These are phyloP conservation scores for Escarpia spicata DNA, from an alignment of 2,888 invertebrate species.

Conservation along the genomic window DNA sequence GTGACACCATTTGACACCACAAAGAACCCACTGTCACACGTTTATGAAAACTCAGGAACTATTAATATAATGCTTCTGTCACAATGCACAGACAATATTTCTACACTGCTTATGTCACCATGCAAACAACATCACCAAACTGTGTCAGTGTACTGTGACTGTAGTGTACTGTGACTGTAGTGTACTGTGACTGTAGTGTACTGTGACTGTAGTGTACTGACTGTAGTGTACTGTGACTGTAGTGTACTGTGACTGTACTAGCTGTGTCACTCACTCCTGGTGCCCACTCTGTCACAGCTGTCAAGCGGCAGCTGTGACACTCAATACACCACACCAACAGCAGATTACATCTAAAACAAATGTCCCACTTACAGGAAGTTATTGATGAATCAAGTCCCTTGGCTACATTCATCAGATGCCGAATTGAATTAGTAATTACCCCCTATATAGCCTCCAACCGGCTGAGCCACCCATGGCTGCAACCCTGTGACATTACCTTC, in stretches of 20 bases:
- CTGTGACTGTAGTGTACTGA: not conserved
- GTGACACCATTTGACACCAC: too few relatives aligned
- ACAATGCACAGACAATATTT: too few relatives aligned
- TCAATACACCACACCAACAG: not conserved
- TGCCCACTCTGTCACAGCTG: not conserved
- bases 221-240: not conserved
- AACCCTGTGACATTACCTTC: not conserved
- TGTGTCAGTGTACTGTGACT: not conserved
- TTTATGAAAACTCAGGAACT: too few relatives aligned
- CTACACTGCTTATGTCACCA: too few relatives aligned
- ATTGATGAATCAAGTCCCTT: not conserved
- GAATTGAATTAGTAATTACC: slow-evolving; percentile 16
- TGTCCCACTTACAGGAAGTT: not conserved
- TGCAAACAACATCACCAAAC: not conserved
- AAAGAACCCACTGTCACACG: too few relatives aligned
- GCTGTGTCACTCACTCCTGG: not conserved
- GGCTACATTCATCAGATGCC: not conserved
- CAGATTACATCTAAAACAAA: slow-evolving; percentile 13
- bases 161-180: not conserved
- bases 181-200: not conserved
- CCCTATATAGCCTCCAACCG: not conserved
- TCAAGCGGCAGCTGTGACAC: not conserved
- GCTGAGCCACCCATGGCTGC: not conserved
- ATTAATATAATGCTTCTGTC: too few relatives aligned
- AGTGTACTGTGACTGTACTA: not conserved